These are phyloP conservation scores for Drosophila pseudoobscura DNA, from an alignment of 1,140 invertebrate species.

Conservation along the genomic window DNA sequence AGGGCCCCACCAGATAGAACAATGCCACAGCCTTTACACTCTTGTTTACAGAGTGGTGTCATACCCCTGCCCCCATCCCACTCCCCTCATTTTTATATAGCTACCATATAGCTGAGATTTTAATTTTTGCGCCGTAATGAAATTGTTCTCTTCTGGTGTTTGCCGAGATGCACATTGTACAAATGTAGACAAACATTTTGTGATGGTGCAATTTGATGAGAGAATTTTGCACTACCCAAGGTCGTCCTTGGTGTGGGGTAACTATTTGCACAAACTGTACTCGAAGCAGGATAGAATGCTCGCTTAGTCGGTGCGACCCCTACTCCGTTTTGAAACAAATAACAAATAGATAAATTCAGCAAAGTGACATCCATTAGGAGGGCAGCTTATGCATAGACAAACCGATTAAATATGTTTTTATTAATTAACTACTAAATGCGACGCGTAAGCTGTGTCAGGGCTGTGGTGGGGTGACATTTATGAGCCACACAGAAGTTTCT, in stretches of 20 bases:
- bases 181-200: conserved; percentile 41
- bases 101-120: conserved; percentile 47
- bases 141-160: conserved; percentile 26
- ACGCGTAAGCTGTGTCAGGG: conserved; percentile 24
- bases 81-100: conserved; percentile 28
- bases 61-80: not conserved
- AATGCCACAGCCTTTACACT: conserved; percentile 37
- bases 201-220: conserved; percentile 47
- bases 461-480: conserved; percentile 30
- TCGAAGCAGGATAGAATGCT: not conserved
- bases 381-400: conserved; percentile 25
- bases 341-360: not conserved
- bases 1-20: conserved; percentile 18
- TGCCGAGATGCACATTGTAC: conserved; percentile 24
- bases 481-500: conserved; percentile 5
- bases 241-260: not conserved
- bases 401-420: conserved; percentile 15
- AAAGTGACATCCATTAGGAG: conserved; percentile 23
- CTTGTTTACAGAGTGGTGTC: conserved; percentile 34
- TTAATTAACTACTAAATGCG: conserved; percentile 47
- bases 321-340: not conserved
- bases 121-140: conserved; percentile 41
- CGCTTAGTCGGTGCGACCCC: not conserved
- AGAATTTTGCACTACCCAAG: conserved; percentile 40
- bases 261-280: conserved; percentile 26